Evolutionary conservation across 2,888 invertebrate species (phyloP).

Genomic region (Synanthedon formicaeformis): DNA sequence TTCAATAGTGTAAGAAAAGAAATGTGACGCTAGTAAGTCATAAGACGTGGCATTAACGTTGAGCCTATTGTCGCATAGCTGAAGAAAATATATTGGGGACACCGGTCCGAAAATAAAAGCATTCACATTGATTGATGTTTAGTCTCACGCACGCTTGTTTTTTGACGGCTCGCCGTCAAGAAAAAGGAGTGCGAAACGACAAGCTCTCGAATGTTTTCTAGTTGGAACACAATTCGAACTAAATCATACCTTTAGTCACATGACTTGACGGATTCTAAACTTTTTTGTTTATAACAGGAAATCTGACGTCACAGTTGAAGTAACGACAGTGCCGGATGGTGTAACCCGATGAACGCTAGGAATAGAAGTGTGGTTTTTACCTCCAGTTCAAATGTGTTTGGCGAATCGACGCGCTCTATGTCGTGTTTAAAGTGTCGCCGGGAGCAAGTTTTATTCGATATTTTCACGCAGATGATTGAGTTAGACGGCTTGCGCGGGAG

Average conservation of each 20-base stretch:
- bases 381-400: slow-evolving; percentile 14
- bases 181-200: slow-evolving; percentile 48
- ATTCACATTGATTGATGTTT: slow-evolving; percentile 59
- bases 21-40: not conserved
- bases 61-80: slow-evolving; percentile 2
- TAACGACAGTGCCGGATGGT: slow-evolving; percentile 16
- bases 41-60: slow-evolving; percentile 3
- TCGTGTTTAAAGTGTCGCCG: slow-evolving; percentile 39
- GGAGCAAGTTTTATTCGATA: slow-evolving; percentile 53
- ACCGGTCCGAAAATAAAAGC: slow-evolving; percentile 44
- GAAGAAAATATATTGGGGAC: slow-evolving; percentile 3
- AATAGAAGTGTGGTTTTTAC: slow-evolving; percentile 27
- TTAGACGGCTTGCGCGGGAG: slow-evolving; percentile 59
- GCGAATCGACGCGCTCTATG: slow-evolving; percentile 25
- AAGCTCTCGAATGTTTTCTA: slow-evolving; percentile 32
- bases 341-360: slow-evolving; percentile 13
- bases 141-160: slow-evolving; percentile 50
- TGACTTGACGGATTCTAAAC: slow-evolving; percentile 32
- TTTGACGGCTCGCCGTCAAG: slow-evolving; percentile 53
- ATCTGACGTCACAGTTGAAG: slow-evolving; percentile 26
- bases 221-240: slow-evolving; percentile 33
- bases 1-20: not conserved
- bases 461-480: slow-evolving; percentile 63
- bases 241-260: slow-evolving; percentile 24
- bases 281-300: slow-evolving; percentile 38